These are phyloP conservation scores for Dendroctonus ponderosae DNA, from an alignment of 1,140 invertebrate species.

Conservation along the genomic window DNA sequence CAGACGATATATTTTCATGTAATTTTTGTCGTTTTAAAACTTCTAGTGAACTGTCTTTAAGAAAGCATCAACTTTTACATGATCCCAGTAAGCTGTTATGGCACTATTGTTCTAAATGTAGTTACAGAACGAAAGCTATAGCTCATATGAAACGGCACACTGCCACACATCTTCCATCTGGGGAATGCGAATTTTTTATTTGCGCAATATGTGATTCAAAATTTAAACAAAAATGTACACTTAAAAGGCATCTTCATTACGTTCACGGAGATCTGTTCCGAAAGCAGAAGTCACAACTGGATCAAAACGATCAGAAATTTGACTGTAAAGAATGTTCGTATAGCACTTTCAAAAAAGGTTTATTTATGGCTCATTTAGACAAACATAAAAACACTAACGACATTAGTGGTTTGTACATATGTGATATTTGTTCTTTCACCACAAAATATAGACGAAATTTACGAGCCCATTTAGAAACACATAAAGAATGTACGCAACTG, in stretches of 20 bases:
- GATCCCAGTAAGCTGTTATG: conserved; percentile 8
- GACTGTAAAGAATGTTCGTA: conserved; percentile 15
- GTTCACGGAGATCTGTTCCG: neutral
- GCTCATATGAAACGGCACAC: conserved; percentile 18
- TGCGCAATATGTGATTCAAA: conserved; percentile 10
- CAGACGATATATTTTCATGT: neutral
- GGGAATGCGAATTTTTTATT: neutral
- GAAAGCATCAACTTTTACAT: conserved; percentile 7
- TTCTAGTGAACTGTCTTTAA: neutral
- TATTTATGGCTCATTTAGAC: conserved; percentile 15
- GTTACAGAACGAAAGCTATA: conserved; percentile 17
- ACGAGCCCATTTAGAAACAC: conserved; percentile 18
- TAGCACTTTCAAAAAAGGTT: conserved; percentile 6
- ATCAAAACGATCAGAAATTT: neutral
- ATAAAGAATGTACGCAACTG: neutral
- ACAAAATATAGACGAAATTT: conserved; percentile 24
- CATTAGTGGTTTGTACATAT: conserved; percentile 11
- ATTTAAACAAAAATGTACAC: conserved; percentile 10
- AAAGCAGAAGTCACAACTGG: neutral
- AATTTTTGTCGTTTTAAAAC: conserved; percentile 10
- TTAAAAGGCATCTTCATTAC: conserved; percentile 13
- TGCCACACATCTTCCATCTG: neutral
- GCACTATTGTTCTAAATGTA: conserved; percentile 13
- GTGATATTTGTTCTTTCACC: conserved; percentile 14
- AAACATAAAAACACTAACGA: conserved; percentile 19